Evolutionary conservation across 2,888 invertebrate genomes (phyloP).

Genomic region (Dorcus parallelipipedus): DNA sequence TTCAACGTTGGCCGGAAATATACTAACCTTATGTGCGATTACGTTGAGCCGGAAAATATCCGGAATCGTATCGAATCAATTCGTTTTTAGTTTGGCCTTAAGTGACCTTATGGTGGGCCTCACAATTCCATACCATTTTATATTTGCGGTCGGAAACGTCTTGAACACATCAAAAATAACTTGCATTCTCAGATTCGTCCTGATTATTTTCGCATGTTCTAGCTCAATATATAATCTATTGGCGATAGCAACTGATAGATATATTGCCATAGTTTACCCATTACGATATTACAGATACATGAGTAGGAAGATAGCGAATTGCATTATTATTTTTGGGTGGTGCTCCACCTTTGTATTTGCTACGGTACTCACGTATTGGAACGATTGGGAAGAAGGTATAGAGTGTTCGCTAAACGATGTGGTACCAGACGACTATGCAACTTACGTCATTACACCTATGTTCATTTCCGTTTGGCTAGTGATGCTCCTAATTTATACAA

Average conservation of each 20-base stretch:
- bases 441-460: conserved; percentile 62
- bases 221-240: conserved; percentile 77
- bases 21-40: conserved; percentile 72
- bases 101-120: conserved; percentile 77
- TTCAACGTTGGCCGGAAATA: conserved; percentile 69
- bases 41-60: conserved; percentile 66
- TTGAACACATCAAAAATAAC: conserved; percentile 60
- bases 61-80: conserved; percentile 70
- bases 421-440: conserved; percentile 47
- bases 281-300: conserved; percentile 73
- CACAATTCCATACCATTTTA: conserved; percentile 73
- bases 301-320: conserved; percentile 63
- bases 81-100: conserved; percentile 74
- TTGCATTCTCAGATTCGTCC: conserved; percentile 69
- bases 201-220: conserved; percentile 72
- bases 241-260: conserved; percentile 75
- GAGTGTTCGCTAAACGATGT: conserved; percentile 68
- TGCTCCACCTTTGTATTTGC: conserved; percentile 62
- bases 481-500: conserved; percentile 72
- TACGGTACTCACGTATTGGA: conserved; percentile 73
- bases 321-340: conserved; percentile 67
- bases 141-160: conserved; percentile 56
- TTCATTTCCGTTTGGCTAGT: conserved; percentile 71
- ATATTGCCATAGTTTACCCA: conserved; percentile 76
- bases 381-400: conserved; percentile 59